Percentiles rank a stretch among this genome's conserved stretches.
These are phyloP conservation scores for Paragorgia papillata DNA, from an alignment of 92 coral and sea anemone species.

Conservation along the genomic window DNA sequence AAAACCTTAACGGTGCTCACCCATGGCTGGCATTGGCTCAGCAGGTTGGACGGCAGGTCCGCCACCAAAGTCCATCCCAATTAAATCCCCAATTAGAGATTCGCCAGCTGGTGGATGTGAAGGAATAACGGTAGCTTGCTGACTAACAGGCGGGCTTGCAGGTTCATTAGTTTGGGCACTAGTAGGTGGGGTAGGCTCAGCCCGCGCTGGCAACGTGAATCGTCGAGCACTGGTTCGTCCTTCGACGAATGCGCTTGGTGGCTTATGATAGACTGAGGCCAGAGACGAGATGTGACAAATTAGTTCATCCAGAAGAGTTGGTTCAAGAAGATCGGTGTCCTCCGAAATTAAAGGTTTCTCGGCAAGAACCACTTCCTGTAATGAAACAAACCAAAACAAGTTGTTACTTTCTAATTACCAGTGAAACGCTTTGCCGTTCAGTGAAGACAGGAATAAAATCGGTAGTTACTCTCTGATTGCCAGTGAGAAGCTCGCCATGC, in stretches of 20 bases:
- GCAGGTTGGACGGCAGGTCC: slow-evolving; percentile 68
- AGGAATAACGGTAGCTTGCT: slow-evolving; percentile 64
- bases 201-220: slow-evolving; percentile 95
- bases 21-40: slow-evolving; percentile 38
- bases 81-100: slow-evolving; percentile 88
- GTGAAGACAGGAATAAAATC: too few species aligned
- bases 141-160: slow-evolving; percentile 56
- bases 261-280: slow-evolving; percentile 99
- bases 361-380: slow-evolving; percentile 98
- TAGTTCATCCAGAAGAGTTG: slow-evolving; percentile 94
- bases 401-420: too few species aligned
- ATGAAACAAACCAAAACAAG: background rate
- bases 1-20: slow-evolving; percentile 13
- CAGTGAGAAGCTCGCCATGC: too few species aligned
- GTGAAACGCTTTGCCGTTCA: too few species aligned
- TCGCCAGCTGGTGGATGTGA: slow-evolving; percentile 68
- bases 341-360: slow-evolving; percentile 98
- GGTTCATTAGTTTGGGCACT: slow-evolving; percentile 90
- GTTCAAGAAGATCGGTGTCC: slow-evolving; percentile 96
- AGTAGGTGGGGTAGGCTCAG: slow-evolving; percentile 83
- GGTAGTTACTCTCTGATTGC: too few species aligned
- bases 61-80: slow-evolving; percentile 65
- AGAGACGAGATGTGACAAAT: slow-evolving; percentile 97
- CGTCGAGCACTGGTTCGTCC: slow-evolving; percentile 98
- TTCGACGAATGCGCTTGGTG: slow-evolving; percentile 99